A percentile compares a stretch with the other conserved stretches of the same genome.
These are phyloP conservation scores for Caradrina kadenii DNA, from an alignment of 2,888 invertebrate genomes.

Conservation along the genomic window DNA sequence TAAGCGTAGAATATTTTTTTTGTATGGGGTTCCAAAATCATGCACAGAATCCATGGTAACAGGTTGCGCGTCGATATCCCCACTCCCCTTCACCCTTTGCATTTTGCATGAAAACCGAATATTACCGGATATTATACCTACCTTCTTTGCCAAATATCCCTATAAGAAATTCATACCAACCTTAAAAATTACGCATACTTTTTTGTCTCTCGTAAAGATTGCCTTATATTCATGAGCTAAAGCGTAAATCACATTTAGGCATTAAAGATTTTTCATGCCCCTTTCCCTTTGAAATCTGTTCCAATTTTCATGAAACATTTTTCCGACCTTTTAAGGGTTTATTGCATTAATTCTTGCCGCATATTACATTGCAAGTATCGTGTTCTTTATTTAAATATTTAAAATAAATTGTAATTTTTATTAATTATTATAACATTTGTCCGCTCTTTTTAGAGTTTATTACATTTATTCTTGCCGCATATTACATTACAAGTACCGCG, in stretches of 20 bases:
- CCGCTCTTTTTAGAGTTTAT: not conserved
- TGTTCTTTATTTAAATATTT: not conserved
- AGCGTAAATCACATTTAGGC: slow-evolving; percentile 35
- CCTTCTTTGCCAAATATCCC: slow-evolving; percentile 1
- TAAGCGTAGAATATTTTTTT: too few relatives aligned
- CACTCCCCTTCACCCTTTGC: too few relatives aligned
- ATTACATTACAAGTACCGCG: not conserved
- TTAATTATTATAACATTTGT: not conserved
- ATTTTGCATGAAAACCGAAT: too few relatives aligned
- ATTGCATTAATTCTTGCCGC: not conserved
- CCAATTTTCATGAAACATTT: slow-evolving; percentile 9
- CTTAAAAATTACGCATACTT: slow-evolving; percentile 40
- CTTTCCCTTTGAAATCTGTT: slow-evolving; percentile 22
- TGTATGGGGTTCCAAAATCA: not conserved
- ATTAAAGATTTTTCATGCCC: slow-evolving; percentile 27
- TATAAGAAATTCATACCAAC: slow-evolving; percentile 11
- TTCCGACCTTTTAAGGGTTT: not conserved
- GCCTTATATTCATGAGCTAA: slow-evolving; percentile 42
- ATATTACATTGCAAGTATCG: not conserved
- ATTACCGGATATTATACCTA: not conserved
- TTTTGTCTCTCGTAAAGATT: slow-evolving; percentile 19
- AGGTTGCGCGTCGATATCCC: not conserved
- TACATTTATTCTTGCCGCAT: too few relatives aligned
- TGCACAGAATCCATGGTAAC: not conserved
- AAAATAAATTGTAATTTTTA: not conserved